phyloP scores from a whole-genome alignment of 2,797 vertebrate genomes.

The Columba guinea region DNA sequence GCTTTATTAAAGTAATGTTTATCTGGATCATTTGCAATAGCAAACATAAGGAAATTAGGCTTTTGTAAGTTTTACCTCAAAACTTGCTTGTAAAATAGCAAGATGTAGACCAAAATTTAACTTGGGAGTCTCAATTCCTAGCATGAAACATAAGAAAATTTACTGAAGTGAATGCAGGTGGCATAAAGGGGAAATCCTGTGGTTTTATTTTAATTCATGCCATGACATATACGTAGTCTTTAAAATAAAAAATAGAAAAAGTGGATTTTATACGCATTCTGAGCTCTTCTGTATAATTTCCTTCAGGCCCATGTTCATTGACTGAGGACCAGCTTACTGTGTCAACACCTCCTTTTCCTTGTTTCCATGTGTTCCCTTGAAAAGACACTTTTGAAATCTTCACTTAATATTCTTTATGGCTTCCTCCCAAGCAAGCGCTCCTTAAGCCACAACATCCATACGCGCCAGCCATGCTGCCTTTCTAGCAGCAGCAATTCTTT shows the following conservation, averaged over 20 bases:
- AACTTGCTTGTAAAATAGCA: background rate
- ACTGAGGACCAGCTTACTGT: background rate
- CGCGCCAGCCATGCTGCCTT: accelerated
- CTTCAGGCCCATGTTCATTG: background rate
- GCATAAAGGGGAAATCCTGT: background rate
- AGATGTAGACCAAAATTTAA: background rate
- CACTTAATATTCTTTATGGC: background rate
- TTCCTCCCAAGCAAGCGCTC: background rate
- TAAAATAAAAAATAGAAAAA: background rate
- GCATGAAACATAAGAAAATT: background rate
- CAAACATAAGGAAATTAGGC: background rate
- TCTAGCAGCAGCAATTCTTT: background rate
- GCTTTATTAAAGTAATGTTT: constrained; percentile 40
- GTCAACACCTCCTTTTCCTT: background rate
- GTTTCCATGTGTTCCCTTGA: background rate
- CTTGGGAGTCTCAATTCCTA: background rate
- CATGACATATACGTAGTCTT: background rate
- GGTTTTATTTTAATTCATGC: background rate
- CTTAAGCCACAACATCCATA: background rate
- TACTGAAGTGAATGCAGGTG: background rate
- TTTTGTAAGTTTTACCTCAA: background rate
- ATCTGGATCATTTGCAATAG: constrained; percentile 10
- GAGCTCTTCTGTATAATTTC: background rate
- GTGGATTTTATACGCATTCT: background rate
- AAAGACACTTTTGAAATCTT: background rate